Percentiles rank a stretch among this genome's conserved stretches.
Conservation (phyloP, 2,113 vertebrate species). For the Tetrax tetrax region DNA sequence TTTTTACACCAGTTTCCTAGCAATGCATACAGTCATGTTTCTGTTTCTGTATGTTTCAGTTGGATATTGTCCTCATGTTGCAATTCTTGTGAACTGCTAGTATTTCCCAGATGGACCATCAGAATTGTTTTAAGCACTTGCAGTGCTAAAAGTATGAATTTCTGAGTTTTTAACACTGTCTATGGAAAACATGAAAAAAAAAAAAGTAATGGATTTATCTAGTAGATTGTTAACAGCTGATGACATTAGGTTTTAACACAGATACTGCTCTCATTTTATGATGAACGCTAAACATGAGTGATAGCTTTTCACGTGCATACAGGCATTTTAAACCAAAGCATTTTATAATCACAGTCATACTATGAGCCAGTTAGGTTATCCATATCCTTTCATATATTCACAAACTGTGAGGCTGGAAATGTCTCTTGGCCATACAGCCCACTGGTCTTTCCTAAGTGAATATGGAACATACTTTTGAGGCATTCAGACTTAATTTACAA, state of each 20-base stretch:
- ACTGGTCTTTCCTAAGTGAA: background rate
- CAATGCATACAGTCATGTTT: background rate
- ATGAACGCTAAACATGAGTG: background rate
- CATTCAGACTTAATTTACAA: background rate
- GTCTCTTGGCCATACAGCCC: background rate
- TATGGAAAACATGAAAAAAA: background rate
- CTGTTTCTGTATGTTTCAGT: background rate
- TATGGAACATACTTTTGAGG: background rate
- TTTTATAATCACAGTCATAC: background rate
- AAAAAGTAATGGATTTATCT: background rate
- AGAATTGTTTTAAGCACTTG: background rate
- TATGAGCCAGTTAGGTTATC: accelerated
- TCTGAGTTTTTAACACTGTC: background rate
- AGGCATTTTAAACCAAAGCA: background rate
- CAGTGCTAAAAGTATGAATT: background rate
- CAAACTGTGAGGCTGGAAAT: background rate
- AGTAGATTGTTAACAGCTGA: background rate
- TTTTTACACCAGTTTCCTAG: background rate
- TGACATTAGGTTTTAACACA: background rate
- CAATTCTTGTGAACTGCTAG: background rate
- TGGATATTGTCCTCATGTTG: background rate
- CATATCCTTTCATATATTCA: background rate
- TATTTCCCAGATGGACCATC: background rate
- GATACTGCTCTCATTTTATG: background rate
- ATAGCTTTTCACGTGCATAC: background rate